These are phyloP conservation scores for Pachypanchax playfairii DNA, from an alignment of 2,113 vertebrate species.

Conservation along the genomic window DNA sequence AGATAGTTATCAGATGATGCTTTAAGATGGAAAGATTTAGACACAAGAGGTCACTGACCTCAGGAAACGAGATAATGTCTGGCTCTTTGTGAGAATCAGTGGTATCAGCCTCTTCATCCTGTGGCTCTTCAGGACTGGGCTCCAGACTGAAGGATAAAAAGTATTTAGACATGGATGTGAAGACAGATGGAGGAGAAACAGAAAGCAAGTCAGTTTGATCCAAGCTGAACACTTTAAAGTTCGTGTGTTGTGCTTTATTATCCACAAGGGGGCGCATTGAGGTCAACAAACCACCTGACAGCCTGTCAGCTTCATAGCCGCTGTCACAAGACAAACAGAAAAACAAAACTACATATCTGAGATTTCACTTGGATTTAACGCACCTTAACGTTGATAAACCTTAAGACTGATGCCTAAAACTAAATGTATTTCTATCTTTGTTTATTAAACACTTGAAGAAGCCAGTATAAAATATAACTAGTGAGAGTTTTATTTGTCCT, in stretches of 20 bases:
- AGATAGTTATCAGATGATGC: background rate
- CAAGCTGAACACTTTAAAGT: background rate
- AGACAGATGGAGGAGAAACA: background rate
- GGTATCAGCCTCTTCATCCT: conserved; percentile 16
- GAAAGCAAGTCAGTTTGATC: background rate
- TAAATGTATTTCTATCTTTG: too few species aligned
- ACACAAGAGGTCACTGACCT: conserved; percentile 46
- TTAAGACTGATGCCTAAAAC: too few species aligned
- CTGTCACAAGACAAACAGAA: background rate
- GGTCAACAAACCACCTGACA: conserved; percentile 2
- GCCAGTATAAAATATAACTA: background rate
- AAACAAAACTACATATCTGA: too few species aligned
- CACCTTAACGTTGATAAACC: too few species aligned
- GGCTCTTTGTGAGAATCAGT: conserved; percentile 9
- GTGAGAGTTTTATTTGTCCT: background rate
- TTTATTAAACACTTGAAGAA: background rate
- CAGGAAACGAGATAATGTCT: conserved; percentile 53
- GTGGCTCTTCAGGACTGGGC: conserved; percentile 4
- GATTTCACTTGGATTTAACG: too few species aligned
- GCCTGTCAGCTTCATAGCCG: too few species aligned
- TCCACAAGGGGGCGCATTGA: conserved; percentile 61
- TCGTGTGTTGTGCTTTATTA: conserved; percentile 15
- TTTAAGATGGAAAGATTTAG: background rate
- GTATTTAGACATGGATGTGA: background rate
- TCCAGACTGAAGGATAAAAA: conserved; percentile 35